These are phyloP conservation scores for Microtus montanus DNA, from an alignment of 2,113 vertebrate genomes.

Conservation along the genomic window DNA sequence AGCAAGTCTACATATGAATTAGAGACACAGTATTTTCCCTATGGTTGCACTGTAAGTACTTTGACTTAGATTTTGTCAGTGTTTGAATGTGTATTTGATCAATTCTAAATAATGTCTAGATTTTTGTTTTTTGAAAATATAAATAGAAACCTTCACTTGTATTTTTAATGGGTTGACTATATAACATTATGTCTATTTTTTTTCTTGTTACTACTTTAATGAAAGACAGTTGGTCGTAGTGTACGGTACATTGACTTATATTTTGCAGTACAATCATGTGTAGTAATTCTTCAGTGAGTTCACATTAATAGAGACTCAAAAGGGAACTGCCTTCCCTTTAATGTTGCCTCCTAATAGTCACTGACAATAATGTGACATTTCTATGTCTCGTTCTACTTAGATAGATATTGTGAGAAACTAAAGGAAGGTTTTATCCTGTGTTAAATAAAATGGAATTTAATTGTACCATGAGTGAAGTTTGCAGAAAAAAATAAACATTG, in stretches of 20 bases:
- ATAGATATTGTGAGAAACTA: background rate
- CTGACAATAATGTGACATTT: background rate
- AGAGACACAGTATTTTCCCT: background rate
- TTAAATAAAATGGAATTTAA: background rate
- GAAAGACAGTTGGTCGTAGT: background rate
- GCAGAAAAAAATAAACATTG: background rate
- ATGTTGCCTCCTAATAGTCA: background rate
- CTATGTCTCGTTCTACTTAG: background rate
- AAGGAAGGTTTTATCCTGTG: background rate
- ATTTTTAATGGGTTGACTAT: background rate
- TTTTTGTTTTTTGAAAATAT: background rate
- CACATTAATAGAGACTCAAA: background rate
- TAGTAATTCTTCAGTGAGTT: background rate
- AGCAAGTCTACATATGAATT: background rate
- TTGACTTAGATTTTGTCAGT: background rate
- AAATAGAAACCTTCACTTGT: background rate
- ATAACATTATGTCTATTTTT: background rate
- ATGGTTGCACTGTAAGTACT: background rate
- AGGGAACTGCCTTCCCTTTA: background rate
- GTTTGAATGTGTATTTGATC: background rate
- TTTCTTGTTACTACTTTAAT: background rate
- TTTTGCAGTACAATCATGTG: background rate
- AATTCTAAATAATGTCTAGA: background rate
- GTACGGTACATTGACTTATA: background rate
- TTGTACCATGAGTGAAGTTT: background rate